Evolutionary conservation across 2,113 vertebrate genomes (phyloP).

Genomic region (Circaetus cinerascens): DNA sequence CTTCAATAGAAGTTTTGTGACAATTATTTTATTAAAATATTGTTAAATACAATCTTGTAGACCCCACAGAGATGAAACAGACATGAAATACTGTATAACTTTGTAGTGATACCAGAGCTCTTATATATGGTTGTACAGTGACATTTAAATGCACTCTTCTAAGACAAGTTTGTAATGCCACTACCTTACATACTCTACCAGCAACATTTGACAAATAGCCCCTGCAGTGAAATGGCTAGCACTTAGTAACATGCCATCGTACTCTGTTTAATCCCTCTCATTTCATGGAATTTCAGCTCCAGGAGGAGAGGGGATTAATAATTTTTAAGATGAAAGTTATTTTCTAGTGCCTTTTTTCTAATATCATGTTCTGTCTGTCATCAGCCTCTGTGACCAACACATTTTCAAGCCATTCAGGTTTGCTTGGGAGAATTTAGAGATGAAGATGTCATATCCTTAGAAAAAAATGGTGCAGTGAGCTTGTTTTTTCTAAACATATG

Average conservation of each 20-base stretch:
- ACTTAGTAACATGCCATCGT: background rate
- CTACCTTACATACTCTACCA: background rate
- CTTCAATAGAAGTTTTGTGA: background rate
- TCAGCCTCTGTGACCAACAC: background rate
- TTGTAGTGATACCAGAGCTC: background rate
- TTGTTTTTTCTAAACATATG: background rate
- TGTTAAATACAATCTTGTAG: background rate
- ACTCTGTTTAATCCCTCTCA: background rate
- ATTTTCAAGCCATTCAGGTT: background rate
- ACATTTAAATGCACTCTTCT: background rate
- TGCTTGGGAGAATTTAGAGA: background rate
- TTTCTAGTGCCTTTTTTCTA: background rate
- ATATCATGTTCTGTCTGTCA: background rate
- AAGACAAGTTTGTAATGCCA: background rate
- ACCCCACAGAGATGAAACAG: background rate
- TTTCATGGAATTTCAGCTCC: background rate
- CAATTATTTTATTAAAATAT: background rate
- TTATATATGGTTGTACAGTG: background rate
- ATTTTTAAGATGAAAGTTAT: background rate
- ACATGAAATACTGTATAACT: background rate
- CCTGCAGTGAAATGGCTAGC: background rate
- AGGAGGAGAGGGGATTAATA: background rate
- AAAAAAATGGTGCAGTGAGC: background rate
- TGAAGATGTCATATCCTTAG: background rate
- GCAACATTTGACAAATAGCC: background rate